These are phyloP conservation scores for Cryptoprocta ferox DNA, from an alignment of 2,797 vertebrate genomes.

Conservation along the genomic window DNA sequence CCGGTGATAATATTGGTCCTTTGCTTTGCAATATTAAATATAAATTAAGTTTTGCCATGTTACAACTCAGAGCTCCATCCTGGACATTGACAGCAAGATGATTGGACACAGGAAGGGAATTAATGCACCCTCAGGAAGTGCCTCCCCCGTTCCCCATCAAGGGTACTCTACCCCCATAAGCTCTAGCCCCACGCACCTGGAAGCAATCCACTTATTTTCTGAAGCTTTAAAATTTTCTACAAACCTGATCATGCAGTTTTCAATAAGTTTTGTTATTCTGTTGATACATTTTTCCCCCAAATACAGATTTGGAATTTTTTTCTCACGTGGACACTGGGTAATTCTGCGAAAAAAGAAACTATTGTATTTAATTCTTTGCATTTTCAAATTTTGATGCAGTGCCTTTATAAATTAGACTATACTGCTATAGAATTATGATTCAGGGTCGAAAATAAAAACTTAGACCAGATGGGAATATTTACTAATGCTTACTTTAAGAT, in stretches of 20 bases:
- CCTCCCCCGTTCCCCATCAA: no score
- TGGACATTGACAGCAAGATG: neutral
- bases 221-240: neutral
- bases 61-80: neutral
- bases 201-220: neutral
- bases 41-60: neutral
- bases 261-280: neutral
- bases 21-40: constrained; percentile 15
- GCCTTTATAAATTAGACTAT: constrained; percentile 79
- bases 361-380: constrained; percentile 71
- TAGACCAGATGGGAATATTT: constrained; percentile 81
- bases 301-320: neutral
- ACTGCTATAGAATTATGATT: constrained; percentile 83
- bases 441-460: constrained; percentile 84
- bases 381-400: constrained; percentile 84
- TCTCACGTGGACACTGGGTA: neutral
- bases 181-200: neutral
- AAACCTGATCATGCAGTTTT: neutral
- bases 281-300: neutral
- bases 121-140: neutral
- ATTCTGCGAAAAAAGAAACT: neutral
- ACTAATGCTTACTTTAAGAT: constrained; percentile 81
- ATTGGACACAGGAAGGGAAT: neutral
- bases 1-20: neutral
- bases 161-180: neutral